These are phyloP conservation scores for Carcina quercana DNA, from an alignment of 2,888 invertebrate genomes.

Conservation along the genomic window DNA sequence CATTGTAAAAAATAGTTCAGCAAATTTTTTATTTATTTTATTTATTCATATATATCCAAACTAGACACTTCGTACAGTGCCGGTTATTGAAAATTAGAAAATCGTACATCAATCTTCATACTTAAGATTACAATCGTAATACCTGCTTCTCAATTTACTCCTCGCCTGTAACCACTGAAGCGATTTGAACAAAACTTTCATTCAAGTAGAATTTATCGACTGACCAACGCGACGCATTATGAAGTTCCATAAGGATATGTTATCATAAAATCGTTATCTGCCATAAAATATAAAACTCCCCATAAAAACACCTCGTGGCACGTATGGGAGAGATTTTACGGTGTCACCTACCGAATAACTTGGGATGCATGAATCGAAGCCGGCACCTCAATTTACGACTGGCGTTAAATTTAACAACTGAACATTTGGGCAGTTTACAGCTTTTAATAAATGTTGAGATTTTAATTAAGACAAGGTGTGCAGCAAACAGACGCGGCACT, in stretches of 20 bases:
- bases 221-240: conserved; percentile 1
- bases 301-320: conserved; percentile 18
- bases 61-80: too few species aligned
- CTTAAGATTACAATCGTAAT: too few species aligned
- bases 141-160: too few species aligned
- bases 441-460: conserved; percentile 24
- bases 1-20: too few species aligned
- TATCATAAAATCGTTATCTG: conserved; percentile 7
- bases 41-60: too few species aligned
- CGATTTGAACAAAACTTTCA: too few species aligned
- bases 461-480: conserved; percentile 27
- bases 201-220: too few species aligned
- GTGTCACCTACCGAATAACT: conserved; percentile 18
- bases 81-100: too few species aligned
- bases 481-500: too few species aligned
- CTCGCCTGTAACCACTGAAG: too few species aligned
- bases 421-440: conserved; percentile 26
- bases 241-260: conserved; percentile 1
- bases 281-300: conserved; percentile 10
- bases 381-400: conserved; percentile 29
- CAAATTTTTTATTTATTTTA: too few species aligned
- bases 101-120: too few species aligned
- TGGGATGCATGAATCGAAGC: conserved; percentile 26
- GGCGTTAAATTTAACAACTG: conserved; percentile 32
- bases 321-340: conserved; percentile 26